Evolutionary conservation across 2,113 vertebrate genomes (phyloP).

Genomic region (Lagopus muta): DNA sequence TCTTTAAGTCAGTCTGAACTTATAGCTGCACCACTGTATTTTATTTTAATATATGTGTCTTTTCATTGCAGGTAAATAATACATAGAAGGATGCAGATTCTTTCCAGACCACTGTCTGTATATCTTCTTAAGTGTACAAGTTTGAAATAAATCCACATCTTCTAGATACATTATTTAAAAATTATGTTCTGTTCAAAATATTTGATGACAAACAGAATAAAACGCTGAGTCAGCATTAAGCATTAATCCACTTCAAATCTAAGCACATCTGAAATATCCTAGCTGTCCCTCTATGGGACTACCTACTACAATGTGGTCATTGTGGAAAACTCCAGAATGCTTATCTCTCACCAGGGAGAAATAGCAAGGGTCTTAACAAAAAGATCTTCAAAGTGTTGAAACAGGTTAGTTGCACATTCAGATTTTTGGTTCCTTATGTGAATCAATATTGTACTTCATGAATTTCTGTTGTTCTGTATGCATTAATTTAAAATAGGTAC

Average conservation of each 20-base stretch:
- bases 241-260: background rate
- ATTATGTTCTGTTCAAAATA: background rate
- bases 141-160: conserved; percentile 4
- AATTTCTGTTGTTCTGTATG: background rate
- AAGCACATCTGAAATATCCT: background rate
- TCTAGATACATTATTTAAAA: background rate
- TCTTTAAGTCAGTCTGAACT: background rate
- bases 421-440: background rate
- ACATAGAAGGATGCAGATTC: background rate
- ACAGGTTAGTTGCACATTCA: background rate
- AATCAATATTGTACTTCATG: background rate
- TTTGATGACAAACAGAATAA: background rate
- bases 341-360: background rate
- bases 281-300: background rate
- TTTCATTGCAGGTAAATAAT: background rate
- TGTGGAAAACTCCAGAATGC: background rate
- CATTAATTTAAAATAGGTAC: background rate
- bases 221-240: background rate
- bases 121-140: background rate
- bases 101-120: background rate
- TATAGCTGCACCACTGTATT: background rate
- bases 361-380: background rate
- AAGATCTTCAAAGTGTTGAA: background rate
- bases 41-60: background rate
- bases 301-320: background rate